phyloP scores from a whole-genome alignment of 2,888 invertebrate genomes.

The Antheraea assamensis region DNA sequence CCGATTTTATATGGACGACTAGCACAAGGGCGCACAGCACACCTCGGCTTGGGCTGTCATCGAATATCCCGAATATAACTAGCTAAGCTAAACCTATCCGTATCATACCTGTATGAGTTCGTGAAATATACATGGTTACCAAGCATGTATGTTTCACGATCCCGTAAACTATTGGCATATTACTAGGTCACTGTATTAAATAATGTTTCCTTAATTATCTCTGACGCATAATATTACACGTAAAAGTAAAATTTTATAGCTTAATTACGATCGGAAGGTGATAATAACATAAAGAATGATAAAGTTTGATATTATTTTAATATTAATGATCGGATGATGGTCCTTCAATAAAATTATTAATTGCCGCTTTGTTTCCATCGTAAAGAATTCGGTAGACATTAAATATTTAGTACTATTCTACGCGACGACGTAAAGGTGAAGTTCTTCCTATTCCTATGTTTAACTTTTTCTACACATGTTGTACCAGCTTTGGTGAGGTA shows the following conservation, averaged over 20 bases:
- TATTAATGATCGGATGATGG: conserved; percentile 67
- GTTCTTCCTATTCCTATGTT: conserved; percentile 8
- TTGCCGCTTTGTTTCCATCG: conserved; percentile 66
- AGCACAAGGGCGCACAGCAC: too few relatives aligned
- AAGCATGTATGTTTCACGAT: too few relatives aligned
- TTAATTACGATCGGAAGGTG: conserved; percentile 48
- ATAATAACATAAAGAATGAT: conserved; percentile 59
- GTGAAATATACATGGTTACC: too few relatives aligned
- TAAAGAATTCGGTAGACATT: conserved; percentile 56
- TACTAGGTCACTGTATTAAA: not conserved
- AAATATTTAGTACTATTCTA: conserved; percentile 49
- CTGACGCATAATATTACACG: conserved; percentile 15
- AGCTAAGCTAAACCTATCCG: too few relatives aligned
- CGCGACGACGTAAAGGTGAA: conserved; percentile 13
- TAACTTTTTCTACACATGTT: not conserved
- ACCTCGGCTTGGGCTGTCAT: too few relatives aligned
- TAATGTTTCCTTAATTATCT: not conserved
- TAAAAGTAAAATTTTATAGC: conserved; percentile 44
- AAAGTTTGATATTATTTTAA: conserved; percentile 60
- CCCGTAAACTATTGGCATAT: too few relatives aligned
- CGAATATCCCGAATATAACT: too few relatives aligned
- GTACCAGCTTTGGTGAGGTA: too few relatives aligned
- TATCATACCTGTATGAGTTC: too few relatives aligned
- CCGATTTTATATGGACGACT: too few relatives aligned
- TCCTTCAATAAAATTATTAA: conserved; percentile 75